phyloP scores from a whole-genome alignment of 2,888 invertebrate species.

The Thereva nobilitata region DNA sequence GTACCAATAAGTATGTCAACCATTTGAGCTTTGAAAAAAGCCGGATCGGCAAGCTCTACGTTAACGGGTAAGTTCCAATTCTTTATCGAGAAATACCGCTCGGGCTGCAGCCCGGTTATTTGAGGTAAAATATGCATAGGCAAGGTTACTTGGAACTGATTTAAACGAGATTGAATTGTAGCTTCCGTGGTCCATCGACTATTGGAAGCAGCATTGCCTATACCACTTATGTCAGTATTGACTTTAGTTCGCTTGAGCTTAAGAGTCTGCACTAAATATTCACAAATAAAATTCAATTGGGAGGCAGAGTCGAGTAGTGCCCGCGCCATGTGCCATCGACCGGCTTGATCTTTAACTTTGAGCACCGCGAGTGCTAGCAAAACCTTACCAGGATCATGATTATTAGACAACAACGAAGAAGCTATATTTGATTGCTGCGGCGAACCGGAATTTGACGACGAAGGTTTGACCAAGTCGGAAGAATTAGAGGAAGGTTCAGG shows the following conservation, averaged over 20 bases:
- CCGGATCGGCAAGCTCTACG: background rate
- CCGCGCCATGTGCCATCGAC: background rate
- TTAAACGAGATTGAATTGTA: background rate
- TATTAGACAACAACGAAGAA: background rate
- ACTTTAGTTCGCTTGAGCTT: background rate
- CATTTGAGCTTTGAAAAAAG: background rate
- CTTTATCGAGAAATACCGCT: no score
- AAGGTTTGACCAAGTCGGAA: background rate
- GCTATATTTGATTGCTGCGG: no score
- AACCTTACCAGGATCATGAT: background rate
- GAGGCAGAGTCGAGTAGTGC: constrained; percentile 9
- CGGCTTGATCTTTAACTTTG: background rate
- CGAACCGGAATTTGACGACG: no score
- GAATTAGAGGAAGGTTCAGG: no score
- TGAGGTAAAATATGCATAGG: background rate
- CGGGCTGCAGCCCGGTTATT: background rate
- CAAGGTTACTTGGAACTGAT: background rate
- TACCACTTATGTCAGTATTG: background rate
- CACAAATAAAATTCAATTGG: constrained; percentile 3
- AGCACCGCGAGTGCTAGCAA: background rate
- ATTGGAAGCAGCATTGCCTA: background rate
- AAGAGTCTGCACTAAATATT: background rate
- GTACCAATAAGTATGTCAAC: background rate
- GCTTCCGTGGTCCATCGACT: no score
- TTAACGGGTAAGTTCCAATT: background rate